Evolutionary conservation across 2,113 vertebrate species (phyloP), one percentile per base, ranked within the genome.

Genomic region (Megaceryle maxima): DNA sequence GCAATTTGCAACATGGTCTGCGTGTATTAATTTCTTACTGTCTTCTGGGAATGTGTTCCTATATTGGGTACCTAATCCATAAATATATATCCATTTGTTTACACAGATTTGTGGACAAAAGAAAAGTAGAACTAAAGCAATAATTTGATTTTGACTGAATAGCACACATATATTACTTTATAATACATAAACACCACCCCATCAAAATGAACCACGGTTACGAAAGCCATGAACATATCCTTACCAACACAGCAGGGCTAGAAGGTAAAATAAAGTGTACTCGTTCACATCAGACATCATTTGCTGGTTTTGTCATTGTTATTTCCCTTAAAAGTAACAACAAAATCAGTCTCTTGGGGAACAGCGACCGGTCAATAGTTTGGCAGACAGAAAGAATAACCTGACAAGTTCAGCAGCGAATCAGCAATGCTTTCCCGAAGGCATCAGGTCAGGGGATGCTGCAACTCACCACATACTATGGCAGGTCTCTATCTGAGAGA

Each of bases 1-100:
- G 12, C 60, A 46, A 87, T 87, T 90, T 93, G 57, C 83, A 96
- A 86, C 64, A 44, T 28, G 41, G 53, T 66, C 67, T 87, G 25
- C 17, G 44, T 64, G 72, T 75, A 83, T 81, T 72, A 50, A 80
- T 90, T 94, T 81, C 70, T 79, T 88, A n/a, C 16, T 70, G 35
- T 90, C 75, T 80, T 87, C 39, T 68, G 64, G 68, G 68, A 94
- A 48, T 1, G 28, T n/a, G 39, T 87, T 80, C 59, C 87, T 92
- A 46, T 48, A 60, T 57, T 2, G 3, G 28, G 51, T 62, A 55
- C n/a, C 73, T 90, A 62, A 87, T 57, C 83, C 73, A 63, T 39
- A 76, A 83, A 81, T 69, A 92, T 4, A 26, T 13, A 88, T 60
- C 26, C 26, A 60, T 90, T 91, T 91, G 35, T 48, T 85, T 64